Conservation (phyloP, 2,888 invertebrate genomes). For the Netelia virgata region DNA sequence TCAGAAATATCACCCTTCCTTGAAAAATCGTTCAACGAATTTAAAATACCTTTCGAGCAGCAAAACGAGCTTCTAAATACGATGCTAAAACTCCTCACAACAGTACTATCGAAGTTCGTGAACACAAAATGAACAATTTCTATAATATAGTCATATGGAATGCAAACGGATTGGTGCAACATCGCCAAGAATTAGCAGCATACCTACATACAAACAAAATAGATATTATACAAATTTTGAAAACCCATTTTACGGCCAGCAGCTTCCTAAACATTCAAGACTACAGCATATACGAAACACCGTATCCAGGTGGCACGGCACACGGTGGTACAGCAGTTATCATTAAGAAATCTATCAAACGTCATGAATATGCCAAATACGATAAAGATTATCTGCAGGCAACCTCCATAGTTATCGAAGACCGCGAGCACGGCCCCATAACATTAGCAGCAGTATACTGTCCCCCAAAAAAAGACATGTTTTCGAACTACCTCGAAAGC, state of each 20-base stretch:
- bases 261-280: slow-evolving; percentile 60
- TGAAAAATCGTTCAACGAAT: slow-evolving; percentile 20
- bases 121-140: slow-evolving; percentile 23
- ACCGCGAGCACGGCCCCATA: slow-evolving; percentile 62
- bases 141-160: slow-evolving; percentile 60
- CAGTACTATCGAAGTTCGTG: slow-evolving; percentile 17
- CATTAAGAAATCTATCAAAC: slow-evolving; percentile 63
- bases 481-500: slow-evolving; percentile 59
- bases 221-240: slow-evolving; percentile 30
- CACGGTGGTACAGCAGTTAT: slow-evolving; percentile 56
- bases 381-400: too few relatives aligned
- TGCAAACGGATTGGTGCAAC: slow-evolving; percentile 56
- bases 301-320: slow-evolving; percentile 63
- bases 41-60: slow-evolving; percentile 12
- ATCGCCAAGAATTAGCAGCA: slow-evolving; percentile 45
- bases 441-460: slow-evolving; percentile 70
- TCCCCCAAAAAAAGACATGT: slow-evolving; percentile 70
- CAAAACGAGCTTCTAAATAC: slow-evolving; percentile 23
- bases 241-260: slow-evolving; percentile 64
- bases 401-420: slow-evolving; percentile 64
- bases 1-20: slow-evolving; percentile 38
- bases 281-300: slow-evolving; percentile 38
- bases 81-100: slow-evolving; percentile 25
- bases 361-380: slow-evolving; percentile 55
- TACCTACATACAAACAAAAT: slow-evolving; percentile 45